Base-by-base conservation (phyloP, 2,888 invertebrate genomes). In the Parapristionchus giblindavisi region DNA sequence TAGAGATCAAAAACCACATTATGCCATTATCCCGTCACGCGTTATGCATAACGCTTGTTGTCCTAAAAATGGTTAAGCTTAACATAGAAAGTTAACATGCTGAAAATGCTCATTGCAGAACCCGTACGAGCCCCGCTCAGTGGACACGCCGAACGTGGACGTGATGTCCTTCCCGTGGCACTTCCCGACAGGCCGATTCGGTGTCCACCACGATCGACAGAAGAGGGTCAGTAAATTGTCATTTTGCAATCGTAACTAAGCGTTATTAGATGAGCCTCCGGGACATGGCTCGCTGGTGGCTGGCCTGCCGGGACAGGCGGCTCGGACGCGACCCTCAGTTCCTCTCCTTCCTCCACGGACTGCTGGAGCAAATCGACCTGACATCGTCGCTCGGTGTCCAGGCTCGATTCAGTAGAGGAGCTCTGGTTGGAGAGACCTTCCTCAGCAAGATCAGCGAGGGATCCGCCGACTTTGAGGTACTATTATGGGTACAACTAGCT, bases 301-400 rank as follows among this genome's bases (percentile, higher is more conserved):
- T 61, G 0, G 21, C 61, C 1, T 38, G n/a, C 21, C 3, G 14
- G 4, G 61, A 61, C 29, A 36, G 61, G 1, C 61, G 61, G 2
- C 36, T 61, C 21, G 61, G 38, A 4, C 11, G 11, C 4, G 61
- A 61, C 38, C n/a, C 61, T 14, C n/a, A 61, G 11, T 36, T 38
- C 8, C 38, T 61, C 8, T n/a, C 61, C 3, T 61, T 61, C 14
- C 38, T 38, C 14, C 61, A 61, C 8, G 61, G 61, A 14, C n/a
- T 61, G 1, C 24, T 61, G 24, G 61, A 61, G n/a, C 61, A 61
- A 61, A 1, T 36, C 2, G 61, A 61, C n/a, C n/a, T 61, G 6
- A 56, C 56, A 6, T 27, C 56, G 27, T 27, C 56, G 4, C 56
- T 56, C 3, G 56, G 56, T 2, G 4, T 56, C 27, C 56, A 56